These are phyloP conservation scores for Perca fluviatilis DNA, from an alignment of 2,113 vertebrate genomes.

Conservation along the genomic window DNA sequence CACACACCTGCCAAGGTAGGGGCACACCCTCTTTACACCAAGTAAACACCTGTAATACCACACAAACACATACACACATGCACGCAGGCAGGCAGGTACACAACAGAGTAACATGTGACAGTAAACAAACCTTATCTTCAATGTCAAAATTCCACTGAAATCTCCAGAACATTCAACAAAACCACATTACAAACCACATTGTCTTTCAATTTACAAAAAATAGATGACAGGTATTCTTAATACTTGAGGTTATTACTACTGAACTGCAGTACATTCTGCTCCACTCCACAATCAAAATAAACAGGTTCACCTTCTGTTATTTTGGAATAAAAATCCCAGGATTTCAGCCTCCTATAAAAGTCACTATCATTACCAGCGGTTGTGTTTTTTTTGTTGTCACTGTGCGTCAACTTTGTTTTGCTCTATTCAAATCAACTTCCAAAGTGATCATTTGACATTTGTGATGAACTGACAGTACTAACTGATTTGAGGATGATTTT, in stretches of 20 bases:
- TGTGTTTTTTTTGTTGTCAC: neutral
- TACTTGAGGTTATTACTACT: neutral
- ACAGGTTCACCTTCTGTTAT: neutral
- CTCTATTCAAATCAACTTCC: neutral
- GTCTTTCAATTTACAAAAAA: neutral
- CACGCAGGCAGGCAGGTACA: no score
- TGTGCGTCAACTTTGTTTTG: neutral
- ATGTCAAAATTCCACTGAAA: neutral
- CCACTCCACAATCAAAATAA: neutral
- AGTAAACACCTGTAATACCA: slow-evolving; percentile 1
- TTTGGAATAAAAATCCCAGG: neutral
- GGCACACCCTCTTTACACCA: slow-evolving; percentile 26
- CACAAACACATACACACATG: neutral
- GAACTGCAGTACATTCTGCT: neutral
- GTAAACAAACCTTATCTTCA: neutral
- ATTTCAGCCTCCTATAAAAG: neutral
- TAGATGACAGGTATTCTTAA: neutral
- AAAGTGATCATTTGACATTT: neutral
- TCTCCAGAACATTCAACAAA: neutral
- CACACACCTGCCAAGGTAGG: slow-evolving; percentile 72
- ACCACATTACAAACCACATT: neutral
- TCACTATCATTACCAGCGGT: no score
- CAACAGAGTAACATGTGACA: neutral
- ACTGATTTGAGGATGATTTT: neutral
- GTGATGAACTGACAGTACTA: neutral